phyloP scores from a whole-genome alignment of 1,140 invertebrate species.

The Caerostris extrusa region DNA sequence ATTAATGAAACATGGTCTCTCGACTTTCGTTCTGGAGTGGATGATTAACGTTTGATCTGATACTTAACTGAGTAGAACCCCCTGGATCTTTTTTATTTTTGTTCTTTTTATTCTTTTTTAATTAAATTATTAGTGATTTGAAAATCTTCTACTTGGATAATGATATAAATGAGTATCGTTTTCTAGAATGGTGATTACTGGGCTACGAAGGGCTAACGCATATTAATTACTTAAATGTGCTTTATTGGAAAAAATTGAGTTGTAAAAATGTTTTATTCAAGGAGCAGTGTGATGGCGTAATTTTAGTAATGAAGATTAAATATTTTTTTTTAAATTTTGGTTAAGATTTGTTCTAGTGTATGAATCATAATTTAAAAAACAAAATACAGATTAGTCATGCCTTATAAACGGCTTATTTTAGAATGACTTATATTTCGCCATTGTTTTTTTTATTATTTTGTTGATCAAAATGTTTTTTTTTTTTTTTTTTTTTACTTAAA shows the following conservation, averaged over 20 bases:
- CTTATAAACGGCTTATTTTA: too few relatives aligned
- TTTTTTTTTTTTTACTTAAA: too few relatives aligned
- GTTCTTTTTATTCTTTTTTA: not conserved
- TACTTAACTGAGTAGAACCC: not conserved
- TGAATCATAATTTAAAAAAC: too few relatives aligned
- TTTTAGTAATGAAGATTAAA: not conserved
- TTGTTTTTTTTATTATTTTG: too few relatives aligned
- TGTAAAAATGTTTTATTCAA: not conserved
- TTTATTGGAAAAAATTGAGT: not conserved
- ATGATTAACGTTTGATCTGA: conserved; percentile 66
- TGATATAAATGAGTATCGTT: not conserved
- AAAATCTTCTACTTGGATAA: not conserved
- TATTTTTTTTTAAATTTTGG: too few relatives aligned
- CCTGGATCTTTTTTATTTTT: not conserved
- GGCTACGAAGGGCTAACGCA: not conserved
- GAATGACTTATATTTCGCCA: too few relatives aligned
- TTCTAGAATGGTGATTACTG: not conserved
- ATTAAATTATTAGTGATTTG: not conserved
- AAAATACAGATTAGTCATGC: too few relatives aligned
- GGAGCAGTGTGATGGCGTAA: not conserved
- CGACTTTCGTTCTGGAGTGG: conserved; percentile 53
- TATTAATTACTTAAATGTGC: conserved; percentile 27
- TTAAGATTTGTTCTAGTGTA: too few relatives aligned
- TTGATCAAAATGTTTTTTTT: too few relatives aligned
- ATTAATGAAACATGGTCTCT: conserved; percentile 61